Conservation (phyloP, 2,888 invertebrate species). For the Eristalis pertinax region DNA sequence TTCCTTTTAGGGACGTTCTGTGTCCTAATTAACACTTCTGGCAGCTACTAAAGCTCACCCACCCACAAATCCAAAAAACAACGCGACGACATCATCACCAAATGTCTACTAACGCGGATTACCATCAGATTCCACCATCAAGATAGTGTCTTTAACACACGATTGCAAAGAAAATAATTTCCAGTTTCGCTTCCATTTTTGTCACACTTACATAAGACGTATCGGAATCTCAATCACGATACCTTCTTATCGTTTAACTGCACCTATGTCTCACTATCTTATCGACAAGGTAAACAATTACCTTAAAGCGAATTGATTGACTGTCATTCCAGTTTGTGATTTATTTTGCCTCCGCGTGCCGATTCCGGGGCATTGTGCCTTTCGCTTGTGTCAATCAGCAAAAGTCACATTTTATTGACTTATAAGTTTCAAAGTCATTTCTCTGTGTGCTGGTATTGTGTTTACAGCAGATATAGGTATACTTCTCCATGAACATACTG, state of each 20-base stretch:
- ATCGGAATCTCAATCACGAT: neutral
- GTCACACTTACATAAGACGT: neutral
- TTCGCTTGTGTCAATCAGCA: neutral
- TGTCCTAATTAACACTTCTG: neutral
- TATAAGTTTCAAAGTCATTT: neutral
- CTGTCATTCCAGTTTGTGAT: neutral
- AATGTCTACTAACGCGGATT: neutral
- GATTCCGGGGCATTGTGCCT: neutral
- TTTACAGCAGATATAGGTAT: neutral
- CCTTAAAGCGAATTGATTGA: neutral
- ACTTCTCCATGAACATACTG: neutral
- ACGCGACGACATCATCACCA: neutral
- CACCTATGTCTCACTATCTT: neutral
- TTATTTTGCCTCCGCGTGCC: neutral
- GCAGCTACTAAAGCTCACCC: neutral
- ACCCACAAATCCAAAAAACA: neutral
- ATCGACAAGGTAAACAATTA: neutral
- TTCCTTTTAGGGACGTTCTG: neutral
- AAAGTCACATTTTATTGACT: neutral
- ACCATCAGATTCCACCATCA: neutral
- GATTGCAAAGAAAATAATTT: neutral
- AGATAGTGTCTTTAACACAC: neutral
- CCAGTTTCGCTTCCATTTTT: neutral
- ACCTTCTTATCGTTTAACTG: conserved; percentile 22
- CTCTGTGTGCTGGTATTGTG: neutral